phyloP scores from a whole-genome alignment of 2,113 vertebrate genomes.

The Deroptyus accipitrinus region DNA sequence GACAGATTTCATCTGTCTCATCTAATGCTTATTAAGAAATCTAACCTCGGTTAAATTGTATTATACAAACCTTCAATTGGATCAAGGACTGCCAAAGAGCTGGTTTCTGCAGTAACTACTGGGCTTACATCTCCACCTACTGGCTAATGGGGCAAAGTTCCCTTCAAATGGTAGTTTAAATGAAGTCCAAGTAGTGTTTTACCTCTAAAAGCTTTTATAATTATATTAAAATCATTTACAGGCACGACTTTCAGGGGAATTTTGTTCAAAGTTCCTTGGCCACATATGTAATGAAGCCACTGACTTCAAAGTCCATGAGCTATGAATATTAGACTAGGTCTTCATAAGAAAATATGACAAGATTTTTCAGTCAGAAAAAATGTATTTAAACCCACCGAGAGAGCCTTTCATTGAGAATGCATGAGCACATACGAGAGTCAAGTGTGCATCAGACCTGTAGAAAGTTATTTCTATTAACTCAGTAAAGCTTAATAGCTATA shows the following conservation, averaged over 20 bases:
- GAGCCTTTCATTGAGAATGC: background rate
- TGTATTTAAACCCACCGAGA: background rate
- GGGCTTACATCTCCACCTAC: conserved; percentile 69
- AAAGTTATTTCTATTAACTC: background rate
- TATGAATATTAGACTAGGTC: background rate
- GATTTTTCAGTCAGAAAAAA: background rate
- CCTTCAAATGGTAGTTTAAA: background rate
- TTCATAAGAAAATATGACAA: background rate
- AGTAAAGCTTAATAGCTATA: background rate
- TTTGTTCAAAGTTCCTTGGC: background rate
- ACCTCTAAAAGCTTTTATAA: background rate
- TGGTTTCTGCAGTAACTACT: background rate
- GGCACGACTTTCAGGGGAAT: background rate
- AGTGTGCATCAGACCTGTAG: background rate
- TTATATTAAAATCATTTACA: background rate
- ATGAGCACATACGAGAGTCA: background rate
- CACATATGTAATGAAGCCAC: background rate
- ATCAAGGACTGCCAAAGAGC: background rate
- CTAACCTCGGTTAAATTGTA: background rate
- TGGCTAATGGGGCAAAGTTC: conserved; percentile 22
- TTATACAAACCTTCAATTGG: background rate
- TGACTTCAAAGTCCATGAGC: background rate
- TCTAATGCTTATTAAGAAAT: conserved; percentile 55
- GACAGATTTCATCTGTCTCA: conserved; percentile 30
- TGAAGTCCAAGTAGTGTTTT: background rate